Percentiles rank a stretch among this genome's conserved stretches.
Conservation (phyloP, 2,888 invertebrate genomes). For the Andrena marginata region DNA sequence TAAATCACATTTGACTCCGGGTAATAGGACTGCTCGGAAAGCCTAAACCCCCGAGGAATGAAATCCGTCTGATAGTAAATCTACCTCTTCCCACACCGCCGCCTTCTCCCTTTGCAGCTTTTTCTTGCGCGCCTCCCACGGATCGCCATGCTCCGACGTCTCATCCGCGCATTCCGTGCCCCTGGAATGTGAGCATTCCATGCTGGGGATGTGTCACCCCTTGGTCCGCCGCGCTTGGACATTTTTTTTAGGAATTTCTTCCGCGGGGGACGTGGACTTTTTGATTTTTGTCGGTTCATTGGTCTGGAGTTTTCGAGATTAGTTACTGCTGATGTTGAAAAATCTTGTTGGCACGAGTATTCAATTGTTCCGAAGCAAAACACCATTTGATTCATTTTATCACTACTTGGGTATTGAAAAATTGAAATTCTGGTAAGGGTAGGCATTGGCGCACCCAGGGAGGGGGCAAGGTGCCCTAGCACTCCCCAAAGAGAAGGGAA, state of each 20-base stretch:
- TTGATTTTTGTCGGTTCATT: background rate
- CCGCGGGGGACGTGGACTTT: background rate
- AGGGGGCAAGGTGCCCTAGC: too few species aligned
- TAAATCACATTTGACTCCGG: slow-evolving; percentile 83
- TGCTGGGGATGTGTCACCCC: background rate
- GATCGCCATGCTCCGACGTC: slow-evolving; percentile 40
- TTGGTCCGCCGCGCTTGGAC: background rate
- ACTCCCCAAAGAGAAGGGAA: too few species aligned
- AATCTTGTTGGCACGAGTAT: too few species aligned
- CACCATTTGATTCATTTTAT: too few species aligned
- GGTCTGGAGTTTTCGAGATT: too few species aligned
- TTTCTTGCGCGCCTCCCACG: slow-evolving; percentile 50
- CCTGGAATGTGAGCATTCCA: slow-evolving; percentile 51
- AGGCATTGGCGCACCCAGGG: too few species aligned
- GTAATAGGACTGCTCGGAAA: slow-evolving; percentile 78
- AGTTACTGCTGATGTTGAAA: too few species aligned
- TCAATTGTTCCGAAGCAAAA: too few species aligned
- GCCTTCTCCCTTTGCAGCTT: slow-evolving; percentile 26
- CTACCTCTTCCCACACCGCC: slow-evolving; percentile 67
- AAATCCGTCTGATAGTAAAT: slow-evolving; percentile 80
- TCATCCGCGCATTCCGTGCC: slow-evolving; percentile 56
- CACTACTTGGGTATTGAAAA: too few species aligned
- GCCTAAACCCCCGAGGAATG: slow-evolving; percentile 74
- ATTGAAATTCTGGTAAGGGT: too few species aligned
- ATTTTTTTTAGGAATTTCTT: background rate